Evolutionary conservation across 2,888 invertebrate genomes (phyloP), one percentile per base, ranked within the genome.

Genomic region (Himalopsyche tibetana): DNA sequence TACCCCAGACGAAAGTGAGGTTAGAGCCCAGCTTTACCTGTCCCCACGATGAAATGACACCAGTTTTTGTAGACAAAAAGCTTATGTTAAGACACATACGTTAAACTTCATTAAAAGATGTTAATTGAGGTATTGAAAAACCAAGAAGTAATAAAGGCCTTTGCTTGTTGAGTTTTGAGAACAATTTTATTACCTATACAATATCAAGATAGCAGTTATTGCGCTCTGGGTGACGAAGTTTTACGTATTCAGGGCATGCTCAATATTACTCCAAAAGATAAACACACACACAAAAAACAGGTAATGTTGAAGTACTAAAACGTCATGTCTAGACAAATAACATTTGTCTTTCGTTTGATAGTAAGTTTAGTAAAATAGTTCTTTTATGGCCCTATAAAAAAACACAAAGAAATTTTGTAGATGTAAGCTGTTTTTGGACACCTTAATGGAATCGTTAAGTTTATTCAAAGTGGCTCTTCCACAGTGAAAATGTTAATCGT

Each of bases 251-350:
- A 11, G 63, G 11, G 63, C 63, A 28, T 19, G 63, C 19, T 63
- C 63, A 63, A 63, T 63, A 19, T 19, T 63, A 63, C 63, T 63
- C 8, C n/a, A 63, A 63, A 63, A 63, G 63, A 63, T 63, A 63
- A 63, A 63, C 51, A 51, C 51, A 15, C 51, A 15, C 51, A 51
- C 19, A 63, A 63, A 63, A 63, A 63, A 63, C 28, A 63, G 63
- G 63, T 63, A 63, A 63, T 19, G 19, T 63, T 19, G 19, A n/a
- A 63, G 63, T 19, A 63, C 63, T 63, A 63, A 63, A 63, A 63
- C 63, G 63, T 63, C 63, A 63, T 63, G 63, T 63, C 63, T 63
- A 63, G 63, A 63, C 63, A 63, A 63, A 63, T 63, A 63, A 63
- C 63, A 63, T 63, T 63, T 63, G 63, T 63, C 63, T 63, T 63